A percentile compares a stretch with the other conserved stretches of the same genome.
phyloP scores from a whole-genome alignment of 2,888 invertebrate genomes.

The Lottia scabra region DNA sequence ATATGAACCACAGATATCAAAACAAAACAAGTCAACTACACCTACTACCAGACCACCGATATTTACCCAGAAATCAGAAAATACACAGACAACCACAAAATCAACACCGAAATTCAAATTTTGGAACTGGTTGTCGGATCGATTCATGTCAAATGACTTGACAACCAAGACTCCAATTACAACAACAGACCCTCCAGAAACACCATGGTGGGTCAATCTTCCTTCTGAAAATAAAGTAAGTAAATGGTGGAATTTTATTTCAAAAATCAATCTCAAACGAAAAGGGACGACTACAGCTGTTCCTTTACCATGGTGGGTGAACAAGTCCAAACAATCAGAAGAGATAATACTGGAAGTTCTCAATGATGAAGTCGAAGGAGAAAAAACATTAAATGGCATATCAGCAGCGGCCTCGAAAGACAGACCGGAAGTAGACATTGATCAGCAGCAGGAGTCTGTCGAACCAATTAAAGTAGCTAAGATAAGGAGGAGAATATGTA shows the following conservation, averaged over 20 bases:
- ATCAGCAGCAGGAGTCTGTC: neutral
- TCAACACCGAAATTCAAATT: neutral
- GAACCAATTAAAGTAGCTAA: neutral
- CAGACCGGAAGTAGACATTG: neutral
- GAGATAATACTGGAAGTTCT: neutral
- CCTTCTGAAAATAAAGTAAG: neutral
- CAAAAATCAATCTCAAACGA: neutral
- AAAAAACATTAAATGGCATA: neutral
- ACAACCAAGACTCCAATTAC: neutral
- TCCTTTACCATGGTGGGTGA: constrained; percentile 2
- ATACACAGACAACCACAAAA: neutral
- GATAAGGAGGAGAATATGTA: constrained; percentile 11
- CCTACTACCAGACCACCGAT: neutral
- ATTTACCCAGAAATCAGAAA: neutral
- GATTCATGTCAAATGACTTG: neutral
- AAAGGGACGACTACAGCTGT: neutral
- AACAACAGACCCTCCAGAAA: neutral
- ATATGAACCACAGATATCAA: neutral
- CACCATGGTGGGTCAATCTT: neutral
- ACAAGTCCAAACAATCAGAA: neutral
- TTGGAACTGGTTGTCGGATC: neutral
- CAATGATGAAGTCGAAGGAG: neutral
- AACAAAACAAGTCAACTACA: neutral
- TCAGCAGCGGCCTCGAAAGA: constrained; percentile 1
- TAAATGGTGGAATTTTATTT: constrained; percentile 2